Evolutionary conservation across 2,888 invertebrate species (phyloP).

Genomic region (Hofmannophila pseudospretella): DNA sequence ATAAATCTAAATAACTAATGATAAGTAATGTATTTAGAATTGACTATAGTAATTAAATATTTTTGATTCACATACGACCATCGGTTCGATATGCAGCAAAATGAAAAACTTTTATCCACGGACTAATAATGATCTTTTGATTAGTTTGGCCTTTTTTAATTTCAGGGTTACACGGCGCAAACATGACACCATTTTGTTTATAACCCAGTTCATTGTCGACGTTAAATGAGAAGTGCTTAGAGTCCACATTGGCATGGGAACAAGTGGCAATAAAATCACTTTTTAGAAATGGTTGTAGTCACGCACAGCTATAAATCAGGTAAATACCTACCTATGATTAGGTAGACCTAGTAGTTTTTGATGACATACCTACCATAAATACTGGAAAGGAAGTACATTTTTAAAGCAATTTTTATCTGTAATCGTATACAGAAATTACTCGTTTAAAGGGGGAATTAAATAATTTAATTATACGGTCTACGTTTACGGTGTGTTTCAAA

Average conservation of each 20-base stretch:
- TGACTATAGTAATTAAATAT: too few species aligned
- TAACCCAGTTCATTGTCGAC: constrained; percentile 28
- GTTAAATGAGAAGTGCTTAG: constrained; percentile 31
- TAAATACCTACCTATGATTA: constrained; percentile 57
- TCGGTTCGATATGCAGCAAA: too few species aligned
- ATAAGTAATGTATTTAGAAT: too few species aligned
- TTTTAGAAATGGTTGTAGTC: constrained; percentile 59
- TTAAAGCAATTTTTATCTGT: background rate
- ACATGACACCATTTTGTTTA: constrained; percentile 53
- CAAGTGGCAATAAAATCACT: constrained; percentile 58
- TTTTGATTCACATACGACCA: too few species aligned
- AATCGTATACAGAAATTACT: background rate
- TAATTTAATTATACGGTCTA: too few species aligned
- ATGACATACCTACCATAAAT: constrained; percentile 4
- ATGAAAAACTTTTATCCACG: too few species aligned
- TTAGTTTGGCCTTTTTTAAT: constrained; percentile 62
- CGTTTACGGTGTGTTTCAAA: too few species aligned
- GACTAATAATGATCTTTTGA: constrained; percentile 59
- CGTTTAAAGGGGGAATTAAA: too few species aligned
- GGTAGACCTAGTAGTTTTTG: constrained; percentile 16
- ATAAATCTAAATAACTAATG: too few species aligned
- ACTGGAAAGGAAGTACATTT: background rate
- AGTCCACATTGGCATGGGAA: constrained; percentile 39
- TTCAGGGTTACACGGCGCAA: constrained; percentile 56
- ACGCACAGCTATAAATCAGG: constrained; percentile 65